Base-by-base conservation (phyloP, 2,888 invertebrate genomes). In the Muscina levida region DNA sequence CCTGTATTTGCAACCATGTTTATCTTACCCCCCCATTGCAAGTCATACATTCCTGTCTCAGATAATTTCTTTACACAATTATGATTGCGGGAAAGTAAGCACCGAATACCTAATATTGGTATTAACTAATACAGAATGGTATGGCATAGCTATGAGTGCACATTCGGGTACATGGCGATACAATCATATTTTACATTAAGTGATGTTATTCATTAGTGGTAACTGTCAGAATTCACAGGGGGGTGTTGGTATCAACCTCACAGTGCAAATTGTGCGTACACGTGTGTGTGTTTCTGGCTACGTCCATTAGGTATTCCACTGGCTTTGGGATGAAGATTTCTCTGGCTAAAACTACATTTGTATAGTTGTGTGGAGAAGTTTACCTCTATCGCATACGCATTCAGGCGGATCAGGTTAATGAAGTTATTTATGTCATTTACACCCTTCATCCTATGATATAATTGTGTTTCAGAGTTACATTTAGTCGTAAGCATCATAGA, bases 371-470 rank as follows among this genome's bases (percentile, higher is more conserved):
- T 22, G 31, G 8, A 31, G 31, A 5, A 8, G 31, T 31, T 31
- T 31, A 3, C 31, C 3, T 31, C 8, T 31, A 31, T 31, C 31
- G 39, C 22, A 19, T 2, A 22, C 11, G 39, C 62, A 42, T 42
- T 37, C 42, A 22, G 1, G 42, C 62, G 19, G 48, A 51, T 53
- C 53, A 53, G 72, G 51, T 68, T 77, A 72, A 68, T 65, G 53
- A 53, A 72, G 39, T 79, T 56, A 79, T 79, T 75, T 79, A 79
- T 75, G 72, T 46, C 67, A 48, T 72, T 67, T 53, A 72, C 72
- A 65, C 75, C 51, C 68, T 51, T 11, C n/a, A 26, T 57, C 8
- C n/a, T 31, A 31, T 3, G 31, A 31, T 3, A 8, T 31, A 31
- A 31, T 31, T n/a, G n/a, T n/a, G n/a, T n/a, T n/a, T n/a, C n/a